A percentile compares a stretch with the other conserved stretches of the same genome.
phyloP scores from a whole-genome alignment of 1,140 invertebrate genomes.

The Conus betulinus region DNA sequence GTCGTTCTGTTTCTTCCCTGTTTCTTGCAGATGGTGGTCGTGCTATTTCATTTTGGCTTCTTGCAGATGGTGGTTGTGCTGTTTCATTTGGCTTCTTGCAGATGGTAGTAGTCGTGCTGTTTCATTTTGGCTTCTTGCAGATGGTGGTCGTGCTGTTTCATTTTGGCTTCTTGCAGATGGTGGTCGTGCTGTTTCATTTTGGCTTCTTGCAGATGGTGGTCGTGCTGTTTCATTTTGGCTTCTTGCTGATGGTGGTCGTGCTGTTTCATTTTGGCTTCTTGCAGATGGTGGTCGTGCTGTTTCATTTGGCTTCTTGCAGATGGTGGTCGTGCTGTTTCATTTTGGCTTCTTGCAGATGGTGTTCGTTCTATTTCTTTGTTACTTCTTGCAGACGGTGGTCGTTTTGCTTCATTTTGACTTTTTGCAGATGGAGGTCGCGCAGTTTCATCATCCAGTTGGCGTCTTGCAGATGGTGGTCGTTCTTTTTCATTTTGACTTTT shows the following conservation, averaged over 20 bases:
- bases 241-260: background rate
- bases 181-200: background rate
- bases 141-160: background rate
- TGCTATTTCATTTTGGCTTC: background rate
- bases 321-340: background rate
- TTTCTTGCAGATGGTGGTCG: background rate
- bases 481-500: background rate
- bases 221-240: conserved; percentile 2
- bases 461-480: background rate
- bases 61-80: background rate
- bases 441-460: background rate
- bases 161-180: background rate
- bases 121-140: background rate
- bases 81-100: background rate
- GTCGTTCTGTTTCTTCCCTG: too few relatives aligned
- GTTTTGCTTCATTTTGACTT: background rate
- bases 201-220: background rate
- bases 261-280: background rate
- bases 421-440: too few relatives aligned
- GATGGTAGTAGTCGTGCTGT: background rate
- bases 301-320: background rate
- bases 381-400: background rate
- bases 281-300: background rate
- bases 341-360: background rate
- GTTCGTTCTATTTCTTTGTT: background rate